Conservation (phyloP, 2,113 vertebrate species). For the Atractosteus spatula region DNA sequence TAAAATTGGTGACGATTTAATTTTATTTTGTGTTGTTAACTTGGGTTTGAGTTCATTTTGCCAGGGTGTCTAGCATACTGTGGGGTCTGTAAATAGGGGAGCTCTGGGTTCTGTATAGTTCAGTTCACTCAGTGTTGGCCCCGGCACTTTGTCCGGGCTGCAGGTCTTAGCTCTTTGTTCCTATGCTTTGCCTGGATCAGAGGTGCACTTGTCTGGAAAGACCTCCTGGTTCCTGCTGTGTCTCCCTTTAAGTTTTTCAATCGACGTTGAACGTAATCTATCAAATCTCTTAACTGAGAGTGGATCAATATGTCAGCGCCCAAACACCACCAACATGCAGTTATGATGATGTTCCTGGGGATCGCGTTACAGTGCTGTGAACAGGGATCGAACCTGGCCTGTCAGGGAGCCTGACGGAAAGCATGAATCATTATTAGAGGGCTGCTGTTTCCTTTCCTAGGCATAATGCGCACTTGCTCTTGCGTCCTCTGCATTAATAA, state of each 20-base stretch:
- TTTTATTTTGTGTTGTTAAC: too few relatives aligned
- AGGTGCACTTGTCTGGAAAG: constrained; percentile 1
- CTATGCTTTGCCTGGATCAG: constrained; percentile 1
- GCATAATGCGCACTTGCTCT: constrained; percentile 19
- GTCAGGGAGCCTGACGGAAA: constrained; percentile 68
- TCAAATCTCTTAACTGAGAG: constrained; percentile 65
- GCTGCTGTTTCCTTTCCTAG: constrained; percentile 46
- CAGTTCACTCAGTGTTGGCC: too few relatives aligned
- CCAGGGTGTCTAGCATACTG: too few relatives aligned
- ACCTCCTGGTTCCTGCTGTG: constrained; percentile 7
- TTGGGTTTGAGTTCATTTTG: too few relatives aligned
- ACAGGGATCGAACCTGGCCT: constrained; percentile 78
- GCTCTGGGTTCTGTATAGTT: too few relatives aligned
- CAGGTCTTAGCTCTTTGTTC: background rate
- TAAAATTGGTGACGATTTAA: too few relatives aligned
- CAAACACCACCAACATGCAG: constrained; percentile 59
- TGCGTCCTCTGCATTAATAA: constrained; percentile 15
- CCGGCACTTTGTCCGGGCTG: background rate
- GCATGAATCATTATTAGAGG: constrained; percentile 75
- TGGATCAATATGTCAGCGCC: constrained; percentile 68
- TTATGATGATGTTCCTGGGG: constrained; percentile 76
- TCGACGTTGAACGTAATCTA: constrained; percentile 57
- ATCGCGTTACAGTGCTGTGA: constrained; percentile 65
- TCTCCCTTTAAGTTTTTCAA: constrained; percentile 41
- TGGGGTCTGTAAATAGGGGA: too few relatives aligned